These are phyloP conservation scores for Phallusia fumigata DNA, from an alignment of 23 tunicate species.

Conservation along the genomic window DNA sequence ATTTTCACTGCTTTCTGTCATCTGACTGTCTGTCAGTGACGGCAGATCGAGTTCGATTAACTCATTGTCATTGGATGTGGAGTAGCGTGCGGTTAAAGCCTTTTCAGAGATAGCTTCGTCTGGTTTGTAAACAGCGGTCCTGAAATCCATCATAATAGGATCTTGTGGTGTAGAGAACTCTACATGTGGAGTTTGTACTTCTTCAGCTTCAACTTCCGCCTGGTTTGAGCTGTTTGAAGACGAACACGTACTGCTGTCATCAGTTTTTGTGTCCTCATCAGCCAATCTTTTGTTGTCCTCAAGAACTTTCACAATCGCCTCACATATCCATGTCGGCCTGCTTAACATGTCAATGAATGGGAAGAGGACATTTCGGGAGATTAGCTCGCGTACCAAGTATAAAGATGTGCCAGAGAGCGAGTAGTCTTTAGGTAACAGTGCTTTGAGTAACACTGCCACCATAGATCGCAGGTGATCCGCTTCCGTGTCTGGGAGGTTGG, in stretches of 20 bases:
- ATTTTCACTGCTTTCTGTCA: background rate
- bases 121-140: background rate
- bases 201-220: conserved; percentile 16
- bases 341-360: conserved; percentile 54
- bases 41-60: background rate
- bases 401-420: conserved; percentile 53
- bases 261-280: conserved; percentile 7
- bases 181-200: background rate
- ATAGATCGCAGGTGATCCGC: conserved; percentile 64
- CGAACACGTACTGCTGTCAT: background rate
- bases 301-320: conserved; percentile 26
- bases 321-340: conserved; percentile 63
- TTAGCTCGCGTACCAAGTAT: conserved; percentile 82
- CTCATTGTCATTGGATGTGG: background rate
- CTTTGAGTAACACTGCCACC: conserved; percentile 56
- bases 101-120: background rate
- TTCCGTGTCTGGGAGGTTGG: conserved; percentile 68
- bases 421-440: conserved; percentile 75
- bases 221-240: background rate
- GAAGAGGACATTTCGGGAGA: conserved; percentile 58
- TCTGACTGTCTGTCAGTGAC: background rate
- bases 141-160: background rate
- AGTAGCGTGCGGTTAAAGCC: background rate
- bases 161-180: background rate
- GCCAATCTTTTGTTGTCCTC: conserved; percentile 9